Percentiles rank a stretch among this genome's conserved stretches.
Evolutionary conservation across 2,797 vertebrate genomes (phyloP).

Genomic region (Sebastes hopkinsi): DNA sequence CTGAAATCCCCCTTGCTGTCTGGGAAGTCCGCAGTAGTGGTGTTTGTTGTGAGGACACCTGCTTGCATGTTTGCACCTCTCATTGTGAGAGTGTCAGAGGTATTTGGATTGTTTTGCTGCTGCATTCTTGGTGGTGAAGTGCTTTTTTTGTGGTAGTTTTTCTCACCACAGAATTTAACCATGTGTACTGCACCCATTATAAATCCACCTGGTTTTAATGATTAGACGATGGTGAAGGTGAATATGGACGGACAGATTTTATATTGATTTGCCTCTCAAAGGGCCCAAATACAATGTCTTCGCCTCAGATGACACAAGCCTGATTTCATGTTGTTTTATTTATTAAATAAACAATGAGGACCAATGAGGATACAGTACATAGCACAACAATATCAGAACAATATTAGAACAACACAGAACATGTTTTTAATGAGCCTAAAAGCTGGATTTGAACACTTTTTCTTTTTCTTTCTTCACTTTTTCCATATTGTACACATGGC

Average conservation of each 20-base stretch:
- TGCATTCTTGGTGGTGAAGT: background rate
- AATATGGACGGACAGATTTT: background rate
- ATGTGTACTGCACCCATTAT: background rate
- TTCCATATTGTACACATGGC: background rate
- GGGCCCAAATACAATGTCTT: background rate
- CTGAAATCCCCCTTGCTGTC: constrained; percentile 62
- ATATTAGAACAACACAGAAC: too few species aligned
- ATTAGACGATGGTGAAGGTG: background rate
- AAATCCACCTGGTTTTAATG: background rate
- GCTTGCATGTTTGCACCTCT: constrained; percentile 37
- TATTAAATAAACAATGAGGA: background rate
- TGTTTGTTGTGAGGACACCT: constrained; percentile 41
- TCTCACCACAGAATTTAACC: constrained; percentile 4
- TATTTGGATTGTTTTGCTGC: background rate
- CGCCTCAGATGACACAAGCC: background rate
- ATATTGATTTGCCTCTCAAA: background rate
- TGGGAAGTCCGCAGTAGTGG: constrained; percentile 56
- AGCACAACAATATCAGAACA: background rate
- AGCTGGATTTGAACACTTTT: background rate
- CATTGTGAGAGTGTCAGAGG: constrained; percentile 47
- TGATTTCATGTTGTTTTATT: background rate
- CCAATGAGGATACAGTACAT: background rate
- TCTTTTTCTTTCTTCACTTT: background rate
- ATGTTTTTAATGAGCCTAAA: background rate
- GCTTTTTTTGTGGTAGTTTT: constrained; percentile 17